Conservation (phyloP, 2,113 vertebrate species). For the Caranx ignobilis region DNA sequence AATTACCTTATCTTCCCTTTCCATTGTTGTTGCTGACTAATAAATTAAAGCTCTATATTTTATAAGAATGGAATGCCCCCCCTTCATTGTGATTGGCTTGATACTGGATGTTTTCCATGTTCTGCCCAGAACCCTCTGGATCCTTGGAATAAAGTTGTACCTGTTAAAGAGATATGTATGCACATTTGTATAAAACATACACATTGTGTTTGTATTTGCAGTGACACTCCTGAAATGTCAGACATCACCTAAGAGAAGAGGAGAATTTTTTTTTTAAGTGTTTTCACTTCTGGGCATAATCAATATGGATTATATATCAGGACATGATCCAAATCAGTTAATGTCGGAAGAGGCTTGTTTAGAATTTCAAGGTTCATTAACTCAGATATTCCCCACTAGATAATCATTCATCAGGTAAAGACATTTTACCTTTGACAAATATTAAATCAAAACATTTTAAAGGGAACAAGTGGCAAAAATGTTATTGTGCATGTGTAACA, state of each 20-base stretch:
- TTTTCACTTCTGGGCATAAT: background rate
- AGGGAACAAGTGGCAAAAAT: background rate
- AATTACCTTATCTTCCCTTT: conserved; percentile 79
- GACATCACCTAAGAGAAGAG: background rate
- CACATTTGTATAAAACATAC: conserved; percentile 71
- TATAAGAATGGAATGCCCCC: conserved; percentile 82
- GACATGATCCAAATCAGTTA: conserved; percentile 8
- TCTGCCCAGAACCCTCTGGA: conserved; percentile 71
- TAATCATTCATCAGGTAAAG: background rate
- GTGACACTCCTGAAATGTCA: background rate
- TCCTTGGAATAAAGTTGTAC: conserved; percentile 81
- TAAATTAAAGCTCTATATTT: conserved; percentile 91
- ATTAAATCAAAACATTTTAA: background rate
- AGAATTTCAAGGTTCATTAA: conserved; percentile 24
- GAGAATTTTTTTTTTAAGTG: conserved; percentile 7
- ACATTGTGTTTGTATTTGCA: conserved; percentile 45
- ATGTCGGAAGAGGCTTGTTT: conserved; percentile 9
- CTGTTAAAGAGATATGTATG: conserved; percentile 75
- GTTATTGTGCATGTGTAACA: background rate
- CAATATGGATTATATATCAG: conserved; percentile 14
- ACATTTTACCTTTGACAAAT: background rate
- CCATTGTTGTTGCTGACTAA: conserved; percentile 85
- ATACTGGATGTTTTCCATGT: conserved; percentile 77
- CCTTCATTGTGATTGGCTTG: conserved; percentile 77
- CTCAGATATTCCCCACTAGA: background rate